A percentile compares a stretch with the other conserved stretches of the same genome.
Conservation (phyloP, 2,797 vertebrate species). For the Mareca strepera region DNA sequence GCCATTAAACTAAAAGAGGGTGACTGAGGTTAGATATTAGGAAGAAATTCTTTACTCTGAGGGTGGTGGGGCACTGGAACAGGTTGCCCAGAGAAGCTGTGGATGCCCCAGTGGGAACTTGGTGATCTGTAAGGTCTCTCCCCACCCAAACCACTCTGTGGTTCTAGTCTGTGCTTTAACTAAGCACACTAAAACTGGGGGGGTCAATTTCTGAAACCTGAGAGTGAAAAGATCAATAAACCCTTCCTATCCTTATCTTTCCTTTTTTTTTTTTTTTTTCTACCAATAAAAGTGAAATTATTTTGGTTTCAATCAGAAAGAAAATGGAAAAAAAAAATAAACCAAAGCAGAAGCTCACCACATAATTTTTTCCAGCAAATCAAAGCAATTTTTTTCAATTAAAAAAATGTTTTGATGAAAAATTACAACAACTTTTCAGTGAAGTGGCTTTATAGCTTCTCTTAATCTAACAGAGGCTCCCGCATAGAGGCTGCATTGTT, state of each 20-base stretch:
- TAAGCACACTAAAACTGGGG: not conserved
- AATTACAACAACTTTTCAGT: slow-evolving; percentile 37
- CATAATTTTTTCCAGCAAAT: slow-evolving; percentile 16
- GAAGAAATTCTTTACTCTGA: no score
- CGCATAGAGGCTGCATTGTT: slow-evolving; percentile 14
- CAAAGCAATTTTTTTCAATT: slow-evolving; percentile 30
- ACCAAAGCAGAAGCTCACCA: not conserved
- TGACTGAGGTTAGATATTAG: no score
- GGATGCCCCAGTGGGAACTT: no score
- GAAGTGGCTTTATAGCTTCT: slow-evolving; percentile 35
- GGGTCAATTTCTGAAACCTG: not conserved
- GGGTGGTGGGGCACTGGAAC: no score
- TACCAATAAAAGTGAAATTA: slow-evolving; percentile 33
- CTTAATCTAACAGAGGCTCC: slow-evolving; percentile 27
- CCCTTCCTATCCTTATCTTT: not conserved
- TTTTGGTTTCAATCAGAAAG: slow-evolving; percentile 31
- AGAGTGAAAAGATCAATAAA: not conserved
- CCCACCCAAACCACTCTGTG: no score
- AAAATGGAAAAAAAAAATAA: slow-evolving; percentile 15
- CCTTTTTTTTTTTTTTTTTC: not conserved
- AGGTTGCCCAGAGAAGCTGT: no score
- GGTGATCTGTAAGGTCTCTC: no score
- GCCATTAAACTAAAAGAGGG: no score
- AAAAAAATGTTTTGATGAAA: slow-evolving; percentile 47
- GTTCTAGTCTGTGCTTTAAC: not conserved